Evolutionary conservation across 2,113 vertebrate species (phyloP).

Genomic region (Myocastor coypus): DNA sequence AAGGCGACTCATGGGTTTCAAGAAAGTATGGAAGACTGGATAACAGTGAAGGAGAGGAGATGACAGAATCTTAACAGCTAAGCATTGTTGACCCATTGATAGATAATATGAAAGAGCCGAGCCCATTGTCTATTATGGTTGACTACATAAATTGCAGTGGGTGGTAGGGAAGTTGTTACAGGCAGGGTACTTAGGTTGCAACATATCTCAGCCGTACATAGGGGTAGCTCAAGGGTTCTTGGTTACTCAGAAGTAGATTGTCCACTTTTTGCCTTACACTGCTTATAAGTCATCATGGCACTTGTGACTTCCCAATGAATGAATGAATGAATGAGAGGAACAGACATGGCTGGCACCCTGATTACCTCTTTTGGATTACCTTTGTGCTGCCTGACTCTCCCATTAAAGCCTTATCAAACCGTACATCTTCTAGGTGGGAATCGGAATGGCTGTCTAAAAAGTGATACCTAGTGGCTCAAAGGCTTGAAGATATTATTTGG

Average conservation of each 20-base stretch:
- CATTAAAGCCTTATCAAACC: not conserved
- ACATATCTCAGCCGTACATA: not conserved
- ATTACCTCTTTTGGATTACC: conserved; percentile 7
- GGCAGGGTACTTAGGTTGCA: not conserved
- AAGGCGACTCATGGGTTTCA: conserved; percentile 3
- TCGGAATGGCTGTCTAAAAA: conserved; percentile 44
- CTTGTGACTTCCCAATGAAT: not conserved
- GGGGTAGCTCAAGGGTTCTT: not conserved
- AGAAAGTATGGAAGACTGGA: not conserved
- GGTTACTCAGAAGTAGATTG: conserved; percentile 11
- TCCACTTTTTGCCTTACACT: not conserved
- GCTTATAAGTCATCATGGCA: not conserved
- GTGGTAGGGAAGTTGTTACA: not conserved
- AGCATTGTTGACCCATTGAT: not conserved
- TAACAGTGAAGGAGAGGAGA: not conserved
- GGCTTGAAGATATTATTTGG: not conserved
- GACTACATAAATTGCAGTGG: not conserved
- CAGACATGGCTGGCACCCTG: not conserved
- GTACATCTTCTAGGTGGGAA: not conserved
- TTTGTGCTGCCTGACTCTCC: not conserved
- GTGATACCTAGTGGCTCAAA: not conserved
- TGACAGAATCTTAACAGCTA: not conserved
- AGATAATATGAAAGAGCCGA: not conserved
- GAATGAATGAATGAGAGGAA: not conserved
- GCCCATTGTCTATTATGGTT: not conserved